Base-by-base conservation (phyloP, 2,888 invertebrate genomes). In the Sarcophaga caerulescens region DNA sequence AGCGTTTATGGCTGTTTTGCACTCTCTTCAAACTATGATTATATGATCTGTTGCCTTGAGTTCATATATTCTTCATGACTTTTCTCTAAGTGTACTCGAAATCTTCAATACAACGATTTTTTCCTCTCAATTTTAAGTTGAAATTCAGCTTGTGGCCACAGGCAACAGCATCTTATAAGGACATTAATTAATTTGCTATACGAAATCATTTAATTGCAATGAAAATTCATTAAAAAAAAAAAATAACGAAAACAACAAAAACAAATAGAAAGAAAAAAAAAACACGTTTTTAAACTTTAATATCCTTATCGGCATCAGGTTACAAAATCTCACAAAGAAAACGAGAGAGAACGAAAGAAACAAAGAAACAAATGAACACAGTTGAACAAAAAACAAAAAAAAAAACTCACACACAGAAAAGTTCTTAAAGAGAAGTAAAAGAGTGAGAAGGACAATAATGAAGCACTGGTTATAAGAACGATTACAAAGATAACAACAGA, bases 131-230 rank as follows among this genome's bases (percentile, higher is more conserved):
- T 52, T 52, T 52, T 14, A 52, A 4, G 52, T 12, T 17, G 14
- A 52, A 75, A 63, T 75, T 17, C 35, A 47, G 45, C 44, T 68
- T 68, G 59, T 77, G 60, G 60, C 69, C 77, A 45, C 66, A 62
- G 45, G 77, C 68, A 44, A 25, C 60, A 62, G 11, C n/a, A 35
- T 68, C 57, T 68, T 59, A 59, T 68, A 35, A 70, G 44, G 69
- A 76, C 62, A 52, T 71, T 83, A 68, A 73, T 76, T 82, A 68
- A 82, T 82, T 77, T 62, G 35, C 11, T 60, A 14, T 35, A 25
- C 14, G 35, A 71, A 77, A 77, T 66, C 60, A 77, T 68, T 73
- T 66, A 77, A 68, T 77, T 78, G 68, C 52, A 78, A 73, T 52
- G 35, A 82, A 60, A 77, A 66, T 65, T 77, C 45, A 71, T 82